Conservation (phyloP, 2,113 vertebrate genomes). For the Petrocephalus microphthalmus region DNA sequence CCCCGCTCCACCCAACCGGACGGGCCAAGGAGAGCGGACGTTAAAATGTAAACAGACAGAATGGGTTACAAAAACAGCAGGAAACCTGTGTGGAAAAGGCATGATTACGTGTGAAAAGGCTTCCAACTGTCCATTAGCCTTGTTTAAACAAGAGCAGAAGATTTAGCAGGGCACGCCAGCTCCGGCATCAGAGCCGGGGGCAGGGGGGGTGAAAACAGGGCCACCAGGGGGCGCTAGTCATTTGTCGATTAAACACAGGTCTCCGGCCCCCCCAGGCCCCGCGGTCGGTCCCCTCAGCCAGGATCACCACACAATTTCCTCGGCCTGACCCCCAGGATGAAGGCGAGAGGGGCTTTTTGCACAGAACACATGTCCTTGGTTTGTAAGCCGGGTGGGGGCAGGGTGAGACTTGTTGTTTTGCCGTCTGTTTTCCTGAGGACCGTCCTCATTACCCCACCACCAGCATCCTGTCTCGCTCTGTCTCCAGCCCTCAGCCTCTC, state of each 20-base stretch:
- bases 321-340: not conserved
- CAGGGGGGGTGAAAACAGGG: not conserved
- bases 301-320: constrained; percentile 9
- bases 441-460: not conserved
- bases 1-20: not conserved
- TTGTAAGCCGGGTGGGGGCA: not conserved
- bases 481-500: not conserved
- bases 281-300: not conserved
- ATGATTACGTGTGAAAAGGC: not conserved
- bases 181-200: not conserved
- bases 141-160: not conserved
- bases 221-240: not conserved
- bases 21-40: not conserved
- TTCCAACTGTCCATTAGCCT: not conserved
- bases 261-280: not conserved
- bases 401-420: not conserved
- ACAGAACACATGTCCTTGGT: not conserved
- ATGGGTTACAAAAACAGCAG: not conserved
- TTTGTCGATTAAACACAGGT: not conserved
- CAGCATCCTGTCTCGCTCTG: not conserved
- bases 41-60: not conserved
- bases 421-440: not conserved
- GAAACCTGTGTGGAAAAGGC: not conserved
- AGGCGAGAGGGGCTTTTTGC: not conserved
- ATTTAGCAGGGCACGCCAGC: not conserved